A percentile compares a stretch with the other conserved stretches of the same genome.
Conservation (phyloP, 1,140 invertebrate genomes). For the Himalopsyche phryganea region DNA sequence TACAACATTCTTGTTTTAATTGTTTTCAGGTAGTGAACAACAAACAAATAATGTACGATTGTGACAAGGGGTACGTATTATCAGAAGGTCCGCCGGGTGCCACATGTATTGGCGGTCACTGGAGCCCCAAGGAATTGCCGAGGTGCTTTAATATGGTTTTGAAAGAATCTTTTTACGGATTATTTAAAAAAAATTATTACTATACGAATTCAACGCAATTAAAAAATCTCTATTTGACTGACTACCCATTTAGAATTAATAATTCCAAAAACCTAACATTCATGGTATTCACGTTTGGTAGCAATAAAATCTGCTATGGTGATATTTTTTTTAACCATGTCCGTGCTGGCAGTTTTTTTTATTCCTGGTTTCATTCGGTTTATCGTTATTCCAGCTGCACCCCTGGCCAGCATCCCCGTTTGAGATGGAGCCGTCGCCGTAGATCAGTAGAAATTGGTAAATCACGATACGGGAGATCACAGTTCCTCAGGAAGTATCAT, state of each 20-base stretch:
- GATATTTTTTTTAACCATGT: too few relatives aligned
- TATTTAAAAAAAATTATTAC: too few relatives aligned
- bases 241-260: too few relatives aligned
- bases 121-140: slow-evolving; percentile 77
- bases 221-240: too few relatives aligned
- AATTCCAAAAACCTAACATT: too few relatives aligned
- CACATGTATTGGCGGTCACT: slow-evolving; percentile 85
- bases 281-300: too few relatives aligned
- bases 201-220: too few relatives aligned
- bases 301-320: too few relatives aligned
- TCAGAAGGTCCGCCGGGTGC: slow-evolving; percentile 87
- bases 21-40: slow-evolving; percentile 71
- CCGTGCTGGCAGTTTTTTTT: too few relatives aligned
- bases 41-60: slow-evolving; percentile 96
- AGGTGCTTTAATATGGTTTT: too few relatives aligned
- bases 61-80: slow-evolving; percentile 85
- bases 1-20: neutral
- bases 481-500: slow-evolving; percentile 51
- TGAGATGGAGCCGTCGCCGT: slow-evolving; percentile 69
- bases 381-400: slow-evolving; percentile 57
- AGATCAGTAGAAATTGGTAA: slow-evolving; percentile 55
- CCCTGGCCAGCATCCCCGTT: slow-evolving; percentile 76
- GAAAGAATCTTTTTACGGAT: too few relatives aligned
- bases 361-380: too few relatives aligned
- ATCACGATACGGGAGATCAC: slow-evolving; percentile 49